Conservation (phyloP, 2,888 invertebrate genomes). For the Parnassius smintheus region DNA sequence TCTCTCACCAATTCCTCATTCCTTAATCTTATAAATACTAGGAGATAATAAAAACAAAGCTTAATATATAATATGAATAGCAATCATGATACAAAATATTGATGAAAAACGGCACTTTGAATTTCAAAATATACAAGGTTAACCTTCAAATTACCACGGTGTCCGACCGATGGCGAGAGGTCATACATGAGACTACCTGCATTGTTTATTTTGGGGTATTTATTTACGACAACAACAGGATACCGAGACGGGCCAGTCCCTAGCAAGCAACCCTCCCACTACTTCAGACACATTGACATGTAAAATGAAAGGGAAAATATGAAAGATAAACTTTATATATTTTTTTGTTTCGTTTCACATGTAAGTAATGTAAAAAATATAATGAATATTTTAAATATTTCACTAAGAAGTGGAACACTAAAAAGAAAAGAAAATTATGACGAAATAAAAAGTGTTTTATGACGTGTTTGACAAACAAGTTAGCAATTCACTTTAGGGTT, state of each 20-base stretch:
- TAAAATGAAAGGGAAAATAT: constrained; percentile 16
- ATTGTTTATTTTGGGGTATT: constrained; percentile 21
- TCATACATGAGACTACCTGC: constrained; percentile 12
- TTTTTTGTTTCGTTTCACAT: background rate
- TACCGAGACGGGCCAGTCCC: constrained; percentile 14
- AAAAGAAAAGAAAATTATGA: too few relatives aligned
- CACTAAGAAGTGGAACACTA: too few relatives aligned
- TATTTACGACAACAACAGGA: constrained; percentile 24
- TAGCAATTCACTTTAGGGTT: too few relatives aligned
- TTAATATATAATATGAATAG: too few relatives aligned
- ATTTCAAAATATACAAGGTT: background rate
- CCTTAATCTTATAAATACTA: too few relatives aligned
- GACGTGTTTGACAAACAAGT: too few relatives aligned
- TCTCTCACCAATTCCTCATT: too few relatives aligned
- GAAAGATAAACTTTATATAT: too few relatives aligned
- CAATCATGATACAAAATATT: background rate
- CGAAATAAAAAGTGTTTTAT: too few relatives aligned
- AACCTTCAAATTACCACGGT: constrained; percentile 16
- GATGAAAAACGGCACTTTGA: background rate
- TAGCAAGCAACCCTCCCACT: constrained; percentile 9
- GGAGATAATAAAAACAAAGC: too few relatives aligned
- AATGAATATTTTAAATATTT: too few relatives aligned
- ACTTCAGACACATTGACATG: constrained; percentile 14
- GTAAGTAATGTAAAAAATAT: constrained; percentile 1
- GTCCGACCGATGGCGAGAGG: constrained; percentile 17